A percentile compares a stretch with the other conserved stretches of the same genome.
Evolutionary conservation across 2,888 invertebrate genomes (phyloP).

Genomic region (Pseudanteris insignis): DNA sequence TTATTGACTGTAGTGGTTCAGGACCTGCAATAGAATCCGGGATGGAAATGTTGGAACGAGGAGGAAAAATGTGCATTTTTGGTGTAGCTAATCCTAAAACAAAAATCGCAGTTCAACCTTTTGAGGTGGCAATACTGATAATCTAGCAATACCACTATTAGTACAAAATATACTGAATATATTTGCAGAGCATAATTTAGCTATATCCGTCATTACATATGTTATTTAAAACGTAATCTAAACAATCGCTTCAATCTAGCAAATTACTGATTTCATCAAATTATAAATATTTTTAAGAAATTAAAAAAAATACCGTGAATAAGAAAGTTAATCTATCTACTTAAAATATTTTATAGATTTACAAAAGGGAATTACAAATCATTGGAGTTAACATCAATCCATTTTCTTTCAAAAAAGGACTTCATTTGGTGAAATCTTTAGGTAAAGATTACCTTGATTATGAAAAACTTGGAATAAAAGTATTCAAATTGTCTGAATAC

Average conservation of each 20-base stretch:
- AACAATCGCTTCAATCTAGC: too few relatives aligned
- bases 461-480: constrained; percentile 71
- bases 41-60: constrained; percentile 69
- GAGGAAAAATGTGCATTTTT: constrained; percentile 76
- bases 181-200: too few relatives aligned
- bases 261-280: too few relatives aligned
- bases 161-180: too few relatives aligned
- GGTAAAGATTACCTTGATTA: constrained; percentile 72
- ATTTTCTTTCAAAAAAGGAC: constrained; percentile 72
- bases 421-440: constrained; percentile 73
- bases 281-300: too few relatives aligned
- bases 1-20: constrained; percentile 79
- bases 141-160: too few relatives aligned
- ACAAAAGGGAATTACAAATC: constrained; percentile 71
- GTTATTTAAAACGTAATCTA: background rate
- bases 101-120: constrained; percentile 64
- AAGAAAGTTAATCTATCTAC: too few relatives aligned
- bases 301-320: too few relatives aligned
- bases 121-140: too few relatives aligned
- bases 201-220: too few relatives aligned
- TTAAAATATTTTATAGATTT: constrained; percentile 46
- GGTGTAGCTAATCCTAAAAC: constrained; percentile 73
- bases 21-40: constrained; percentile 75
- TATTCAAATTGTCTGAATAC: constrained; percentile 69
- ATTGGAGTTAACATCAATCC: constrained; percentile 77